Evolutionary conservation across 2,113 vertebrate genomes (phyloP).

Genomic region (Cyanoramphus novaezelandiae): DNA sequence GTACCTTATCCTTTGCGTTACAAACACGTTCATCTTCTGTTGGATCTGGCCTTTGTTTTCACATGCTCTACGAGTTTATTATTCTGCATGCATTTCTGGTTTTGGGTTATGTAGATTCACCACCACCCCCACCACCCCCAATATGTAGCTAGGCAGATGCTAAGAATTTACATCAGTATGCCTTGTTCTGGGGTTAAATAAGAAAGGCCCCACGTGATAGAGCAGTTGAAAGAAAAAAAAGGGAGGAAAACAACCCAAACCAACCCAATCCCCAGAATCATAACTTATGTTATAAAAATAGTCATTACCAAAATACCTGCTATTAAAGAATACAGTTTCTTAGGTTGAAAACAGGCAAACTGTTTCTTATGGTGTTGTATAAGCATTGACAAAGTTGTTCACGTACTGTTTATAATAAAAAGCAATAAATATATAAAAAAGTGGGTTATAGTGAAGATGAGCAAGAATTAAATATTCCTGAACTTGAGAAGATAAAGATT

Average conservation of each 20-base stretch:
- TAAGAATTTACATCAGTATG: not conserved
- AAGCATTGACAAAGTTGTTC: not conserved
- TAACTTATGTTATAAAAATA: not conserved
- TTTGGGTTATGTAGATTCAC: not conserved
- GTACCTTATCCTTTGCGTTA: not conserved
- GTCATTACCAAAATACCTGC: not conserved
- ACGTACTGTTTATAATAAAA: not conserved
- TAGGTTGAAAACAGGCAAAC: not conserved
- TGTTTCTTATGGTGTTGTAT: not conserved
- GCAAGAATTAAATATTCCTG: not conserved
- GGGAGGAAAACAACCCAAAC: accelerated
- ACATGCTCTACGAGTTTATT: not conserved
- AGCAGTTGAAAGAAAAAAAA: not conserved
- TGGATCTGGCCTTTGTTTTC: not conserved
- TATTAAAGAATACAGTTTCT: not conserved
- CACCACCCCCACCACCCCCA: accelerated
- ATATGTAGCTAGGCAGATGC: not conserved
- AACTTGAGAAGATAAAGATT: not conserved
- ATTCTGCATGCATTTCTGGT: not conserved
- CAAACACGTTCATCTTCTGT: not conserved
- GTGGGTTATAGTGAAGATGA: not conserved
- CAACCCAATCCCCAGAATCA: accelerated
- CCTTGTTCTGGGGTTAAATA: not conserved
- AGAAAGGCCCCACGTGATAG: not conserved
- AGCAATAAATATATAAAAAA: not conserved